A percentile compares a stretch with the other conserved stretches of the same genome.
Conservation (phyloP, 2,797 vertebrate species). For the Enteromius anoplus region DNA sequence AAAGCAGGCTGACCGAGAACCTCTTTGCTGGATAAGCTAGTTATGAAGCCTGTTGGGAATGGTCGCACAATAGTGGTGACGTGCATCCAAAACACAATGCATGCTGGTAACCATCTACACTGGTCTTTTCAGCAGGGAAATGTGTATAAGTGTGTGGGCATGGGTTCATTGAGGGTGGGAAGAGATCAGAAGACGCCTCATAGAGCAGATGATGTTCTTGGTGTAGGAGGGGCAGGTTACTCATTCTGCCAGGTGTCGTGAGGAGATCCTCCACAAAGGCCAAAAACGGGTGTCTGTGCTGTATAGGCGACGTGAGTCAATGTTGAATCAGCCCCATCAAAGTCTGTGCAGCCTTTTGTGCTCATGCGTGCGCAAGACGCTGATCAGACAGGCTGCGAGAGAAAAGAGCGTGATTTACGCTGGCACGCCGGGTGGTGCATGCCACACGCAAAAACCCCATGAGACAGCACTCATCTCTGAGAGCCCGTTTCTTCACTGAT, state of each 20-base stretch:
- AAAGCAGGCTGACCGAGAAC: not conserved
- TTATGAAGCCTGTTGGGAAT: not conserved
- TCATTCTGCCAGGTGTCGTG: conserved; percentile 50
- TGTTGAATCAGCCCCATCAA: conserved; percentile 55
- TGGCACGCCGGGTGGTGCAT: conserved; percentile 25
- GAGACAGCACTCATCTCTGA: conserved; percentile 29
- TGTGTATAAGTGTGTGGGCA: not conserved
- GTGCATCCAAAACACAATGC: conserved; percentile 7
- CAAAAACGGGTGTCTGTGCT: conserved; percentile 26
- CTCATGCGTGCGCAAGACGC: not conserved
- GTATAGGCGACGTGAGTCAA: conserved; percentile 47
- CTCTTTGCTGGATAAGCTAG: conserved; percentile 17
- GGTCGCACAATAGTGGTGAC: not conserved
- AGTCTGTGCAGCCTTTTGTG: conserved; percentile 31
- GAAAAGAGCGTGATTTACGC: conserved; percentile 42
- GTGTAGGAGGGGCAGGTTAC: conserved; percentile 49
- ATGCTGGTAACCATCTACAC: not conserved
- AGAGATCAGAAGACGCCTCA: conserved; percentile 43
- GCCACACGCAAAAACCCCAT: conserved; percentile 39
- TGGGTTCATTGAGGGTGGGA: conserved; percentile 3
- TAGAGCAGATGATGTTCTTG: conserved; percentile 44
- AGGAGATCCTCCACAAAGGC: conserved; percentile 35
- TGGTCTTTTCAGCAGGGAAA: conserved; percentile 11
- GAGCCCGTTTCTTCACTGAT: conserved; percentile 39
- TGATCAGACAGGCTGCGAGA: conserved; percentile 42